Conservation (phyloP, 2,113 vertebrate species). For the Pantherophis guttatus region DNA sequence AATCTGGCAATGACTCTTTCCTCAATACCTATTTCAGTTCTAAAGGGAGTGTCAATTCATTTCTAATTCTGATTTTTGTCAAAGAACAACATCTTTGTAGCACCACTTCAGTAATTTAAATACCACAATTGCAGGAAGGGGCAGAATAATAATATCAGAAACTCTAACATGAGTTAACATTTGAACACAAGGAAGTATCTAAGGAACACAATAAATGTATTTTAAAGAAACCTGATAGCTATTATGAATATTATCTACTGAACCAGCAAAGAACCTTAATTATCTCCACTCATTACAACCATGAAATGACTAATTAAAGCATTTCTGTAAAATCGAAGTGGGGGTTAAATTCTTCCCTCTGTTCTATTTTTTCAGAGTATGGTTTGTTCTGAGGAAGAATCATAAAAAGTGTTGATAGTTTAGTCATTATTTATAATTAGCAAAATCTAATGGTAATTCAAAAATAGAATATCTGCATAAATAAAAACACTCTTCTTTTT, state of each 20-base stretch:
- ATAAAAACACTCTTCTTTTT: constrained; percentile 57
- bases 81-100: neutral
- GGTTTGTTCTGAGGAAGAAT: constrained; percentile 64
- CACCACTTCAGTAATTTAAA: neutral
- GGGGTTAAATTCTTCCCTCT: constrained; percentile 33
- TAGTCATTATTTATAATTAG: constrained; percentile 65
- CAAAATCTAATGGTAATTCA: constrained; percentile 69
- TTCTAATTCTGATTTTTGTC: neutral
- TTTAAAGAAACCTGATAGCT: neutral
- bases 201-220: neutral
- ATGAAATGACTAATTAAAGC: constrained; percentile 50
- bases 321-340: constrained; percentile 30
- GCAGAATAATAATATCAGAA: neutral
- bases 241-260: neutral
- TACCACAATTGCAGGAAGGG: neutral
- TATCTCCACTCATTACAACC: constrained; percentile 1
- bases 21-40: neutral
- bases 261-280: constrained; percentile 24
- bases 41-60: neutral
- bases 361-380: constrained; percentile 55
- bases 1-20: neutral
- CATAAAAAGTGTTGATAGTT: constrained; percentile 71
- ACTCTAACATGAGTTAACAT: neutral
- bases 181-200: neutral
- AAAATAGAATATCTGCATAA: constrained; percentile 61